Conservation (phyloP, 2,797 vertebrate species). For the Mormyrus proboscirostris region DNA sequence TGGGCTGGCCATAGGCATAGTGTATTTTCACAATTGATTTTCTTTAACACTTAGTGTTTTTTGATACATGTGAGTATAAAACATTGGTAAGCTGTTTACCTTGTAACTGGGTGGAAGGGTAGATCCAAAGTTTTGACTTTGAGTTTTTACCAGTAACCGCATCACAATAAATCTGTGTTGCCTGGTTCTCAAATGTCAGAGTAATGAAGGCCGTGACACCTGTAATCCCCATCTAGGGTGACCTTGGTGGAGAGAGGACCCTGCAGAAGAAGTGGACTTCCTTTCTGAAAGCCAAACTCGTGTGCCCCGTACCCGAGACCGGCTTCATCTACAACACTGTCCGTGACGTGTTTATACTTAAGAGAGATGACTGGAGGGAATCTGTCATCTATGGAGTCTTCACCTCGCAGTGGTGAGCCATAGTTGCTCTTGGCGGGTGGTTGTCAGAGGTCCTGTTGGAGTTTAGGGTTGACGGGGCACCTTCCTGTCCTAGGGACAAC, state of each 20-base stretch:
- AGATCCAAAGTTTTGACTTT: too few relatives aligned
- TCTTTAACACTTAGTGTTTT: not conserved
- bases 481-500: conserved; percentile 46
- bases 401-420: conserved; percentile 63
- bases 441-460: not conserved
- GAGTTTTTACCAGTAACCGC: not conserved
- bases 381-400: conserved; percentile 69
- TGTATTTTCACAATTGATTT: not conserved
- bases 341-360: conserved; percentile 70
- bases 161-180: not conserved
- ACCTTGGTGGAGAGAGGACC: conserved; percentile 61
- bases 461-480: not conserved
- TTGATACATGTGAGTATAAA: not conserved
- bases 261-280: conserved; percentile 70
- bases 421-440: not conserved
- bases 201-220: not conserved
- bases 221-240: conserved; percentile 48
- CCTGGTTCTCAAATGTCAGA: not conserved
- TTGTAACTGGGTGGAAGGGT: not conserved
- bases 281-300: conserved; percentile 67
- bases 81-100: not conserved
- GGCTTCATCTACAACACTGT: conserved; percentile 63
- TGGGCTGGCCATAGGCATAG: not conserved
- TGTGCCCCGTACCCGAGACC: conserved; percentile 61
- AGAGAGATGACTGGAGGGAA: conserved; percentile 56